A percentile compares a stretch with the other conserved stretches of the same genome.
These are phyloP conservation scores for Agriopis leucophaearia DNA, from an alignment of 2,888 invertebrate genomes.

Conservation along the genomic window DNA sequence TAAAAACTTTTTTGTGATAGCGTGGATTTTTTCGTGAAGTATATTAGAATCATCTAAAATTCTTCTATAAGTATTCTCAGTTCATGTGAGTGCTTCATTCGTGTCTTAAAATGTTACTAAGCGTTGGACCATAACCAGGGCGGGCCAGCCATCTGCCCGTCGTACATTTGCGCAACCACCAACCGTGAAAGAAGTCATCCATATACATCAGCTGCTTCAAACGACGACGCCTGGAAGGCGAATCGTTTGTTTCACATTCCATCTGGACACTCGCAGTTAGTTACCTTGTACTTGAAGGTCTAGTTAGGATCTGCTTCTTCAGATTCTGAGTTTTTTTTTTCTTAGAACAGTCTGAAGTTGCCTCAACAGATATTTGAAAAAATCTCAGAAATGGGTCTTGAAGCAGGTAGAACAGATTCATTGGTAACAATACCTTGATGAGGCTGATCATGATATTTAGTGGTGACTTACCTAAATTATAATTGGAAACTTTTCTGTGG, in stretches of 20 bases:
- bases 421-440: neutral
- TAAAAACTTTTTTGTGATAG: neutral
- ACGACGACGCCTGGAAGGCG: constrained; percentile 52
- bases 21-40: neutral
- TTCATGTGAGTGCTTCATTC: constrained; percentile 18
- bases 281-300: neutral
- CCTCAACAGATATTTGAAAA: neutral
- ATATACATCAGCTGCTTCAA: constrained; percentile 58
- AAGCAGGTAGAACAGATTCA: neutral
- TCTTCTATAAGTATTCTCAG: neutral
- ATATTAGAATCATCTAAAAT: neutral
- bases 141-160: constrained; percentile 55
- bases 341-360: neutral
- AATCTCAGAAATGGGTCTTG: neutral
- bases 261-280: constrained; percentile 35
- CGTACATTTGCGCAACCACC: constrained; percentile 58
- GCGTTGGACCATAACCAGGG: constrained; percentile 52
- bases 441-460: neutral
- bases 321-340: neutral
- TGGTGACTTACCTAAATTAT: neutral
- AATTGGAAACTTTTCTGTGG: neutral
- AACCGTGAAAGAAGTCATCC: constrained; percentile 64
- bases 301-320: neutral
- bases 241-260: constrained; percentile 53
- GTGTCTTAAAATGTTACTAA: constrained; percentile 49